Conservation (phyloP, 2,797 vertebrate species). For the Anomalospiza imberbis region DNA sequence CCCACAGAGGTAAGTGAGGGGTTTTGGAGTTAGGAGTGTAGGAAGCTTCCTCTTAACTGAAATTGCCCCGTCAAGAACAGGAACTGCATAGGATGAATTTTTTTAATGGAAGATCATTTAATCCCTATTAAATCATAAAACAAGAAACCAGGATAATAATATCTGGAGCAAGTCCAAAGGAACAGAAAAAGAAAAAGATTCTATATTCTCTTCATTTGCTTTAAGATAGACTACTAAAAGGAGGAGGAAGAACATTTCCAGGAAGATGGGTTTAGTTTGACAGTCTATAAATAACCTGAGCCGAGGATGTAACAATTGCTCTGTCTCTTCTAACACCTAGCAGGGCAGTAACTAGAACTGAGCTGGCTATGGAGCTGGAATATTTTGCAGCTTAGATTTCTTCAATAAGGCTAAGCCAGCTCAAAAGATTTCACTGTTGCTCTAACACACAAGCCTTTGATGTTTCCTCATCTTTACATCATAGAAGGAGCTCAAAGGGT, state of each 20-base stretch:
- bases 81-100: background rate
- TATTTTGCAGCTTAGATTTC: slow-evolving; percentile 75
- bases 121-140: background rate
- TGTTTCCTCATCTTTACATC: slow-evolving; percentile 91
- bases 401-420: slow-evolving; percentile 72
- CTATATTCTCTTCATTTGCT: background rate
- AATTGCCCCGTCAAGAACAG: background rate
- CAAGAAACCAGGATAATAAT: background rate
- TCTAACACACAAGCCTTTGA: slow-evolving; percentile 83
- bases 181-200: background rate
- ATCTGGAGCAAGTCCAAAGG: background rate
- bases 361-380: slow-evolving; percentile 58
- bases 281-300: slow-evolving; percentile 51
- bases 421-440: slow-evolving; percentile 73
- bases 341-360: slow-evolving; percentile 46
- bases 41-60: background rate
- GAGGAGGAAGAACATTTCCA: slow-evolving; percentile 10
- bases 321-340: background rate
- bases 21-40: background rate
- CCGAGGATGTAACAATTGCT: slow-evolving; percentile 61
- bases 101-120: background rate
- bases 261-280: background rate
- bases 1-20: background rate
- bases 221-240: slow-evolving; percentile 34
- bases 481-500: slow-evolving; percentile 94